Evolutionary conservation across 2,888 invertebrate genomes (phyloP).

Genomic region (Parapristionchus giblindavisi): DNA sequence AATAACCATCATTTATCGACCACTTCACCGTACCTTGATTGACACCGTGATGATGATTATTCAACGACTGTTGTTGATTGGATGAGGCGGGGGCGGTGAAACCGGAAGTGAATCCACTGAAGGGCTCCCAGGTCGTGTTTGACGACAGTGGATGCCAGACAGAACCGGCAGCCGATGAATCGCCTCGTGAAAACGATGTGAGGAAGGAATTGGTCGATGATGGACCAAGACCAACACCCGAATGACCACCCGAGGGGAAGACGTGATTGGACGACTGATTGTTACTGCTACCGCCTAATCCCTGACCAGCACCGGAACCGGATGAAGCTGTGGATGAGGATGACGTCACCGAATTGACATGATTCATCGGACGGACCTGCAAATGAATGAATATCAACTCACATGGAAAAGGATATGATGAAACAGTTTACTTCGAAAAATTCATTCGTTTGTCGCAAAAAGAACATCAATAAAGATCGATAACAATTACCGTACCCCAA

Average conservation of each 20-base stretch:
- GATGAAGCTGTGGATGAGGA: constrained; percentile 5
- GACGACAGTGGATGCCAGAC: constrained; percentile 18
- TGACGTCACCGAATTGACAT: constrained; percentile 1
- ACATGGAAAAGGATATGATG: no score
- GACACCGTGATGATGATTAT: neutral
- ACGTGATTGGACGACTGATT: neutral
- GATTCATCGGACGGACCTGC: constrained; percentile 3
- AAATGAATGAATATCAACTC: no score
- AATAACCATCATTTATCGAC: neutral
- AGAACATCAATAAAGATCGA: neutral
- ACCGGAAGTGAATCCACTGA: neutral
- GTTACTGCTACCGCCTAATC: neutral
- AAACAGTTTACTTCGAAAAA: no score
- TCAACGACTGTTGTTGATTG: neutral
- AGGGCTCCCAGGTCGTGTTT: neutral
- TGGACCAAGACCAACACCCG: neutral
- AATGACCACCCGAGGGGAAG: neutral
- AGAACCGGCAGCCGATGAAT: no score
- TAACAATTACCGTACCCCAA: constrained; percentile 9
- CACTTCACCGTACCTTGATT: neutral
- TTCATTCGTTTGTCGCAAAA: no score
- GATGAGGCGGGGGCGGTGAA: neutral
- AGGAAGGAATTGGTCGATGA: no score
- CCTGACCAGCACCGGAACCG: neutral
- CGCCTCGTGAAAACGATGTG: no score